Evolutionary conservation across 2,888 invertebrate genomes (phyloP).

Genomic region (Acleris holmiana): DNA sequence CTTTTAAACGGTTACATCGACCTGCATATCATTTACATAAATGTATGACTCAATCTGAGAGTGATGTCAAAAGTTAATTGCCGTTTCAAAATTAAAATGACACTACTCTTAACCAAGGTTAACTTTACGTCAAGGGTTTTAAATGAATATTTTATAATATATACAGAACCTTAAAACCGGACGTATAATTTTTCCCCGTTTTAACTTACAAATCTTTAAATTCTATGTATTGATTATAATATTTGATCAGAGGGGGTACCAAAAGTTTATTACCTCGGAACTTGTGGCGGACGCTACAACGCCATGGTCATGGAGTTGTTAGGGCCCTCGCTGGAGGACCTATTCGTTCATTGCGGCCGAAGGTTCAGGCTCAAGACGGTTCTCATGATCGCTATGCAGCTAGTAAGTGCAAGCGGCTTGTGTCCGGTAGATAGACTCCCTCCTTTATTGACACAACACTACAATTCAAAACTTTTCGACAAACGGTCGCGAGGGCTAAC

Average conservation of each 20-base stretch:
- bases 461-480: constrained; percentile 47
- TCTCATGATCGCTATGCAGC: constrained; percentile 98
- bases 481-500: constrained; percentile 61
- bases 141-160: neutral
- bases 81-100: no score
- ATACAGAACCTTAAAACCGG: no score
- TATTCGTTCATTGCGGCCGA: constrained; percentile 99
- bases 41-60: neutral
- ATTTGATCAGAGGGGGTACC: constrained; percentile 96
- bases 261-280: constrained; percentile 99
- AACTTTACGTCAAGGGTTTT: neutral
- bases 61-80: no score
- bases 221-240: constrained; percentile 46
- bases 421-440: constrained; percentile 50
- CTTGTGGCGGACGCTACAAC: constrained; percentile 99
- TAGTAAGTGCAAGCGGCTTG: constrained; percentile 87
- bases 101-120: neutral
- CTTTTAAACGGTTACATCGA: no score
- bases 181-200: neutral
- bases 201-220: neutral
- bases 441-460: constrained; percentile 62
- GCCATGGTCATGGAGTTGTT: constrained; percentile 99
- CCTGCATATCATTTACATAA: no score
- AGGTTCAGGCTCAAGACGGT: constrained; percentile 99
- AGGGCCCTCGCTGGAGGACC: constrained; percentile 99